A percentile compares a stretch with the other conserved stretches of the same genome.
Conservation (phyloP, 2,797 vertebrate genomes). For the Pseudomugil gertrudae region DNA sequence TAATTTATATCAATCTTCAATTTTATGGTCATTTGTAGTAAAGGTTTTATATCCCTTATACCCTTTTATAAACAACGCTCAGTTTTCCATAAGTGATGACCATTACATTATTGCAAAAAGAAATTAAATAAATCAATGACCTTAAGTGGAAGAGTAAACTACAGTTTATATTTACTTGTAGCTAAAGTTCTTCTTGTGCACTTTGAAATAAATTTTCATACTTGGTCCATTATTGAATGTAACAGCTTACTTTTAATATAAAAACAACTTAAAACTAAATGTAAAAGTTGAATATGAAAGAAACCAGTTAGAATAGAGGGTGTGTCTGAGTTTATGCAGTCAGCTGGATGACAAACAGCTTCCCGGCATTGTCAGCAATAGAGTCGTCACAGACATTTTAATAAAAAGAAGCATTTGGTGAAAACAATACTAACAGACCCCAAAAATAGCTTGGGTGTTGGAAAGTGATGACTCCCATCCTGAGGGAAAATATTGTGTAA, state of each 20-base stretch:
- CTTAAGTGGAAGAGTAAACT: background rate
- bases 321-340: slow-evolving; percentile 59
- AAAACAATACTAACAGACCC: slow-evolving; percentile 78
- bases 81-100: background rate
- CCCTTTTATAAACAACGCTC: background rate
- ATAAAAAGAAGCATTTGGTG: slow-evolving; percentile 76
- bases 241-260: background rate
- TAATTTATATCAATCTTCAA: too few species aligned
- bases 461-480: slow-evolving; percentile 79
- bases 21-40: too few species aligned
- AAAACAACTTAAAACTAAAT: slow-evolving; percentile 25
- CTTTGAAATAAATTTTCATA: background rate
- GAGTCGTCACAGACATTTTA: slow-evolving; percentile 74
- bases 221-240: background rate
- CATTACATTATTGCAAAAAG: background rate
- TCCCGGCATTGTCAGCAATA: slow-evolving; percentile 81
- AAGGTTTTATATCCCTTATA: too few species aligned
- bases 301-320: slow-evolving; percentile 41
- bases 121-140: too few species aligned
- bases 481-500: slow-evolving; percentile 67
- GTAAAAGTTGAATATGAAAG: slow-evolving; percentile 44
- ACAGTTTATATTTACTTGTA: background rate
- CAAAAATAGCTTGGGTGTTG: slow-evolving; percentile 79
- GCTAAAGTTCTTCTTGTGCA: background rate
- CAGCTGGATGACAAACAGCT: slow-evolving; percentile 79